phyloP scores from a whole-genome alignment of 1,140 invertebrate species.

The Hypsibius dujardini region DNA sequence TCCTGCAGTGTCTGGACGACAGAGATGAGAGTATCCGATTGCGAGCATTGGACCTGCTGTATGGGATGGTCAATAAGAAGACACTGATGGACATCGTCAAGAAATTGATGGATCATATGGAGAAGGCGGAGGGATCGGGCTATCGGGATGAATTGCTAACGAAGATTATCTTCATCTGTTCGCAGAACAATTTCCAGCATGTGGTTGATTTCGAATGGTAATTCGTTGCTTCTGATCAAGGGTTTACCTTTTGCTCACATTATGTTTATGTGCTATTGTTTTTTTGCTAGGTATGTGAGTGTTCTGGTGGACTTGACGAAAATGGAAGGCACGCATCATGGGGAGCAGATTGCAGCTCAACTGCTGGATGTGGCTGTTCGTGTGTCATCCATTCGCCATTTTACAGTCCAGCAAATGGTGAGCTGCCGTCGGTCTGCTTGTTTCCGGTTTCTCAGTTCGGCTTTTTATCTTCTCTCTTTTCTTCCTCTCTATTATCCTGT shows the following conservation, averaged over 20 bases:
- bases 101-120: conserved; percentile 93
- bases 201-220: no score
- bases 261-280: no score
- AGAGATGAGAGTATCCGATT: conserved; percentile 97
- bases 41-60: conserved; percentile 75
- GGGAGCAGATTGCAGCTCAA: conserved; percentile 70
- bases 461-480: conserved; percentile 18
- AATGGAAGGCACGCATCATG: conserved; percentile 90
- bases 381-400: conserved; percentile 79
- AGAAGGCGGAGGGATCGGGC: conserved; percentile 83
- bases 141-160: conserved; percentile 45
- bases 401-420: conserved; percentile 64
- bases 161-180: no score
- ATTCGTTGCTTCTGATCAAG: no score
- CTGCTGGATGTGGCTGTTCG: conserved; percentile 91
- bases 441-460: conserved; percentile 16
- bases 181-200: no score
- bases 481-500: conserved; percentile 20
- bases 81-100: conserved; percentile 99
- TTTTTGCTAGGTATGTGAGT: conserved; percentile 62
- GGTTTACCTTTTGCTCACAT: no score
- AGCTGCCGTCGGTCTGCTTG: neutral
- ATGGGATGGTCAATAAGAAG: conserved; percentile 89
- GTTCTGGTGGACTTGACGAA: conserved; percentile 86
- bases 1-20: conserved; percentile 92